phyloP scores from a whole-genome alignment of 2,113 vertebrate genomes.

The Machaerirhynchus nigripectus region DNA sequence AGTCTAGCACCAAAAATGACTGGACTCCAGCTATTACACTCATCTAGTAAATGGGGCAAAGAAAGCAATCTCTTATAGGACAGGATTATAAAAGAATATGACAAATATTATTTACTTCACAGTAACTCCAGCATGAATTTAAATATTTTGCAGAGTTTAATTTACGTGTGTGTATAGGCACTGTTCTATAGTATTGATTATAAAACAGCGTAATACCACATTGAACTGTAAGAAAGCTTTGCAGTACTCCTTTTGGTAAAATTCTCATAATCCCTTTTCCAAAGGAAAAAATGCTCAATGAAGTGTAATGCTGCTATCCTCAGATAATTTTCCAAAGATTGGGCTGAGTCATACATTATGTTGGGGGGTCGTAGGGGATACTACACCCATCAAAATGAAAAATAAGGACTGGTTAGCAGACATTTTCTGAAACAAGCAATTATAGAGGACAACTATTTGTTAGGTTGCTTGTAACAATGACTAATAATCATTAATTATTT shows the following conservation, averaged over 20 bases:
- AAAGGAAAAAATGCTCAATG: not conserved
- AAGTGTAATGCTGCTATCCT: not conserved
- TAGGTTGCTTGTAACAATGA: not conserved
- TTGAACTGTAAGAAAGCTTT: not conserved
- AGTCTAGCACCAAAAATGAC: not conserved
- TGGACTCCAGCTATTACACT: not conserved
- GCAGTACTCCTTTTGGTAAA: not conserved
- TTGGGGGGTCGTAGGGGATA: accelerated
- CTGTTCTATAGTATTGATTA: not conserved
- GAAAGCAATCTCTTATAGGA: not conserved
- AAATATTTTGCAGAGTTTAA: not conserved
- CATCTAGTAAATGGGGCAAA: slow-evolving; percentile 12
- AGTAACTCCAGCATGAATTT: not conserved
- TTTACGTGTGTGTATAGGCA: not conserved
- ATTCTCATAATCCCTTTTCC: not conserved
- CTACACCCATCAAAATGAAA: not conserved
- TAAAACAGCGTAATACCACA: not conserved
- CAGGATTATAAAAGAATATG: not conserved
- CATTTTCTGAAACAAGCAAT: not conserved
- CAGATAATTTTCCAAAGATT: not conserved
- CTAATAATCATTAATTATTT: not conserved
- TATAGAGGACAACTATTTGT: not conserved
- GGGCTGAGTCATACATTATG: not conserved
- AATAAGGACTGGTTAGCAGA: not conserved
- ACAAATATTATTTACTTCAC: slow-evolving; percentile 4